Evolutionary conservation across 1,140 invertebrate genomes (phyloP).

Genomic region (Ceratosolen solmsi): DNA sequence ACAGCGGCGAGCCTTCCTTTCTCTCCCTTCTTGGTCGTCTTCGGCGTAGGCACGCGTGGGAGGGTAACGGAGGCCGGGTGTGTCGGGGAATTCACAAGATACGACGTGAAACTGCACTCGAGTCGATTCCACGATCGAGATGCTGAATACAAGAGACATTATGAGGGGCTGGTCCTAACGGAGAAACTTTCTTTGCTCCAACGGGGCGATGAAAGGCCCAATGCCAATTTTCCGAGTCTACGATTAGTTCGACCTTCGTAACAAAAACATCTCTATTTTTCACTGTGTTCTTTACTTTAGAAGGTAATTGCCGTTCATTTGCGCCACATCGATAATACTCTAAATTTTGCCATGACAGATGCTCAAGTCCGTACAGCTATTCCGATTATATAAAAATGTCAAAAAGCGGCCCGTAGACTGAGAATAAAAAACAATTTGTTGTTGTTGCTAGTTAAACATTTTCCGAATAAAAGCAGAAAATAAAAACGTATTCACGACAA

Average conservation of each 20-base stretch:
- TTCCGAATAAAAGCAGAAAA: too few species aligned
- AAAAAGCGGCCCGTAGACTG: too few species aligned
- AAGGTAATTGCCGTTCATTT: background rate
- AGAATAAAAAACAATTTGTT: too few species aligned
- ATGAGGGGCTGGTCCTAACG: background rate
- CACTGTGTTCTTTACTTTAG: background rate
- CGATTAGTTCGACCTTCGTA: too few species aligned
- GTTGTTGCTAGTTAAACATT: too few species aligned
- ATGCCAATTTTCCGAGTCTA: background rate
- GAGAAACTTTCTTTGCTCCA: slow-evolving; percentile 3
- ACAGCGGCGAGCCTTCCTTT: background rate
- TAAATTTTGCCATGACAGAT: too few species aligned
- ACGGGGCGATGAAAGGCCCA: background rate
- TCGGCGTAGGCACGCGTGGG: too few species aligned
- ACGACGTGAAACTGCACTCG: background rate
- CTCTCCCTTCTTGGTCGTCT: background rate
- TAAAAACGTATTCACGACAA: too few species aligned
- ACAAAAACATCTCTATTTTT: background rate
- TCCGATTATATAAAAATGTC: too few species aligned
- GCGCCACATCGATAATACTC: background rate
- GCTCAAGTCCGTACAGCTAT: too few species aligned
- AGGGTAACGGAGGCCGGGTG: background rate
- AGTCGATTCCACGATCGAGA: slow-evolving; percentile 6
- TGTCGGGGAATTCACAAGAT: slow-evolving; percentile 32
- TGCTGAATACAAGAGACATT: slow-evolving; percentile 36